These are phyloP conservation scores for Sula dactylatra DNA, from an alignment of 2,113 vertebrate species.

Conservation along the genomic window DNA sequence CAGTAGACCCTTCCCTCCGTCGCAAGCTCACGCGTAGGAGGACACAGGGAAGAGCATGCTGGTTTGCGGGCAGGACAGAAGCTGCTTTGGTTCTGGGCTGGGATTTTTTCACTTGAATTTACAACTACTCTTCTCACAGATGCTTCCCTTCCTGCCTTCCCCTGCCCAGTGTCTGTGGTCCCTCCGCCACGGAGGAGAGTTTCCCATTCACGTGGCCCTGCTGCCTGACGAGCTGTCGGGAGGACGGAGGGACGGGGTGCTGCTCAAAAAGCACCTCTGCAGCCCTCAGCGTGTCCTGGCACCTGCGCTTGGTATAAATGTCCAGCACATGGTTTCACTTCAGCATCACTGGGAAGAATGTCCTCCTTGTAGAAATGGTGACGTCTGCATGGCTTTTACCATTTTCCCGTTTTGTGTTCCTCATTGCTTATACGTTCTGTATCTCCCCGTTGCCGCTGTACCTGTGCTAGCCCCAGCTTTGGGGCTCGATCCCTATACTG, in stretches of 20 bases:
- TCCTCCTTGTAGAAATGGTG: neutral
- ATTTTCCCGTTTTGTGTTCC: neutral
- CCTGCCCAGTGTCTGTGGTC: neutral
- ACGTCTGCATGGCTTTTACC: neutral
- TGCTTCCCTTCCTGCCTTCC: neutral
- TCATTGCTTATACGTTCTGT: neutral
- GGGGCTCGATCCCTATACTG: neutral
- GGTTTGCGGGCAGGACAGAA: neutral
- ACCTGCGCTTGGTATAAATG: fast-evolving
- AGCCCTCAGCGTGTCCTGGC: neutral
- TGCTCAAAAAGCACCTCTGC: neutral
- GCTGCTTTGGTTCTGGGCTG: neutral
- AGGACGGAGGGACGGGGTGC: neutral
- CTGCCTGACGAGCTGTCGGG: fast-evolving
- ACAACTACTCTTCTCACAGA: neutral
- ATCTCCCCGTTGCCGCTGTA: neutral
- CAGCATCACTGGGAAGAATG: neutral
- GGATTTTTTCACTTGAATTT: neutral
- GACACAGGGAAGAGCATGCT: neutral
- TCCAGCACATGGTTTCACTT: neutral
- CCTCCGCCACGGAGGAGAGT: neutral
- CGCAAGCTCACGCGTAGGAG: neutral
- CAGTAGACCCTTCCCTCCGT: neutral
- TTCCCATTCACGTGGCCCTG: neutral
- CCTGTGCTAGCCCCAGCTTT: neutral